Base-by-base conservation (phyloP, 2,797 vertebrate genomes). In the Propithecus deckenii region DNA sequence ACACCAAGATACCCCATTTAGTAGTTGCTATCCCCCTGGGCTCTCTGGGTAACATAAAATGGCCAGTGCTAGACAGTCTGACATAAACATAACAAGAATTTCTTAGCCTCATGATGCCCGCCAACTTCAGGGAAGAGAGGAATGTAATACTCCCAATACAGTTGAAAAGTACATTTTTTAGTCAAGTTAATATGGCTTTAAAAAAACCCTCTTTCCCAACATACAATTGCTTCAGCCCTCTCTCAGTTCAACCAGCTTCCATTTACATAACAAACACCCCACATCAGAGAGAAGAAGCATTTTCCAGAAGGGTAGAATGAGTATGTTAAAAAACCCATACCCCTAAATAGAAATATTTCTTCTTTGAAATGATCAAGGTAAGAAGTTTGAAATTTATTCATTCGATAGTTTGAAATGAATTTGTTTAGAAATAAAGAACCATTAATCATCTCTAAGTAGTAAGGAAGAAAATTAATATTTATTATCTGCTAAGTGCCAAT, bases 391-490 rank as follows among this genome's bases (percentile, higher is more conserved):
- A 72, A 92, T 22, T 1, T n/a, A 55, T 32, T 86, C 35, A 48
- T 13, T 84, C 87, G 65, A 75, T 52, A 50, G 20, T 61, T 25
- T 55, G 59, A 90, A 76, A 22, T 71, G 20, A 93, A 65, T 83
- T 78, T 57, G 2, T 17, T 61, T 25, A 35, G 18, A 87, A 84
- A 75, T 9, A 57, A 78, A 50, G 22, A 71, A 35, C 2, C 20
- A 52, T 55, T 79, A 92, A 28, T 83, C 3, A 74, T 76, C 69
- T 81, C 74, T 91, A 30, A 93, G 52, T 23, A 91, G 28, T 4
- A 94, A 83, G 67, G 11, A 85, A 88, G 38, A 4, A 63, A 50
- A 74, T 76, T 52, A 59, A 91, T 88, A 59, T 76, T 30, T 67
- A 50, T 59, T 65, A 25, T 59, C 32, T 75, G 17, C 23, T 59